Base-by-base conservation (phyloP, 2,888 invertebrate species). In the Lepetodrilus schrolli region DNA sequence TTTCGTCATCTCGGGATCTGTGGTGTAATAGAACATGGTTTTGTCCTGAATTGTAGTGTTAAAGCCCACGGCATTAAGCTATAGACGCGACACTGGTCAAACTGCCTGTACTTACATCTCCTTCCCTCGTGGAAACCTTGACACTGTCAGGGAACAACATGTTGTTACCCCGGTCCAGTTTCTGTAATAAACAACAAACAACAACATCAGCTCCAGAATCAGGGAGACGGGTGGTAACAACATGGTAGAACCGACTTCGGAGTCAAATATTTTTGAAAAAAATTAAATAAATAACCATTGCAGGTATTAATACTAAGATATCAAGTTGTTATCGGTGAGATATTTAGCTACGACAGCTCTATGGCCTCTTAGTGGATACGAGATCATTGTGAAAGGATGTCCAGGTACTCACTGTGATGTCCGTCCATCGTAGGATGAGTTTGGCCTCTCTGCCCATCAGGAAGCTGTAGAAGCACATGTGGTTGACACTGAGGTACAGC, bases 401-500 rank as follows among this genome's bases (percentile, higher is more conserved):
- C 17, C 20, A 17, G 4, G 23, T n/a, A 77, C 88, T 82, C 79
- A 92, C 95, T 0, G 94, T 94, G 70, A 97, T 95, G 87, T 97
- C 97, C 1, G 95, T 94, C 96, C 97, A 98, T 84, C 96, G 93
- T 73, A 98, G 93, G 81, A 95, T 94, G 66, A 97, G 92, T 86
- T 95, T 95, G 3, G 96, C 96, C 90, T 98, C 96, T 75, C 93
- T 94, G 7, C 98, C 97, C 91, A 99, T 93, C 87, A 99, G 94
- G 88, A 96, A 97, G 0, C 98, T 96, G 91, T 98, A 95, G 91
- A 99, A 99, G 89, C 97, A 97, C 90, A 98, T 93, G 90, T 97
- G 96, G 90, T 97, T 96, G 38, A 99, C 94, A 21, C 98, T 97
- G n/a, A 99, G 93, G 89, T 98, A 99, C 89, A 99, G 92, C 94